Base-by-base conservation (phyloP, 2,888 invertebrate species). In the Nemurella pictetii region DNA sequence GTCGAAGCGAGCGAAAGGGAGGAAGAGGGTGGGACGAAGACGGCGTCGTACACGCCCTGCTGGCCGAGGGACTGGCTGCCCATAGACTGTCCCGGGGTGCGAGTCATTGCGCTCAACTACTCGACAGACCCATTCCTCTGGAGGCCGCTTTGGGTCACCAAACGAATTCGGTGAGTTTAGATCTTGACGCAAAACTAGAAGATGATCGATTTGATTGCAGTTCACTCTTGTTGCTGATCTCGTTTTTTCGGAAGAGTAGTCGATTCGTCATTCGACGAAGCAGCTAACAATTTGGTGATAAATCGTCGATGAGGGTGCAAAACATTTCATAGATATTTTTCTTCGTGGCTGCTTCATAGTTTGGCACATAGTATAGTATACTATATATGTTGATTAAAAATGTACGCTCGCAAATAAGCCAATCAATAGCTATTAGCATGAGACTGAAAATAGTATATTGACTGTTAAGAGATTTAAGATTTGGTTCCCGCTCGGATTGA, bases 41-140 rank as follows among this genome's bases (percentile, higher is more conserved):
- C 55, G 15, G 72, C 4, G 72, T 55, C 55, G 12, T 82, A 82
- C 55, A 55, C 86, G 75, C 89, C 90, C 15, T 97, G 97, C 88
- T 97, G 97, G 97, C 97, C 97, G 0, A 92, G 93, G 86, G 97
- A 97, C 89, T 98, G 97, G 97, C 90, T 98, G 29, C 94, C 95
- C 0, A 89, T 93, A 73, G 97, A 97, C 89, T 94, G 94, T 88
- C 95, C 95, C 0, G 93, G 94, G 0, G 94, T 95, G 0, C 92
- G 97, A 77, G 93, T 97, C 0, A 93, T 97, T 29, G 95, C 95
- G 0, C 91, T 97, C 0, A 96, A 96, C 88, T 97, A 96, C 88
- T 95, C 96, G 0, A 96, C 96, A 0, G 95, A 95, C 88, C 94
- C 94, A 0, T 93, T 94, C 88, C 90, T 95, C 28, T 96, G 96